A percentile compares a stretch with the other conserved stretches of the same genome.
Evolutionary conservation across 2,797 vertebrate genomes (phyloP).

Genomic region (Carduelis carduelis): DNA sequence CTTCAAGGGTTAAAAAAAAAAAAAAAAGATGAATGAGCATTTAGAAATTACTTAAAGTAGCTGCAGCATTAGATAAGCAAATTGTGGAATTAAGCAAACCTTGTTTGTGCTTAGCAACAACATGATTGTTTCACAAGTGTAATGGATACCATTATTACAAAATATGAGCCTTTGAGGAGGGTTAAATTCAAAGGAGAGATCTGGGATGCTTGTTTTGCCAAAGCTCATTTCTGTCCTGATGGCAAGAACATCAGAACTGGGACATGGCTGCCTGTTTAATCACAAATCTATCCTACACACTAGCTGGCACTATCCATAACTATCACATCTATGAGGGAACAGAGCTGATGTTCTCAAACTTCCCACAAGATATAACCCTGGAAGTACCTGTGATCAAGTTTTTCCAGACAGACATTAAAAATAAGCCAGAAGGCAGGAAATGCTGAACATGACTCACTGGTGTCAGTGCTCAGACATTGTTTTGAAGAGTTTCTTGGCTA

Average conservation of each 20-base stretch:
- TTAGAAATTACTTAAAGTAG: not conserved
- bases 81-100: not conserved
- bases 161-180: not conserved
- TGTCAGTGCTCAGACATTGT: rapidly evolving
- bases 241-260: not conserved
- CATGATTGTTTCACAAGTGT: not conserved
- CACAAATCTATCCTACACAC: not conserved
- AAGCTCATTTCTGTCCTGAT: not conserved
- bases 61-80: not conserved
- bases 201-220: not conserved
- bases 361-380: not conserved
- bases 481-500: not conserved
- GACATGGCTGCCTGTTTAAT: not conserved
- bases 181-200: not conserved
- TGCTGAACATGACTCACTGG: not conserved
- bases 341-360: not conserved
- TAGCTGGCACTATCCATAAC: not conserved
- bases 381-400: not conserved
- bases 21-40: not conserved
- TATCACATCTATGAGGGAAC: not conserved
- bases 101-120: rapidly evolving
- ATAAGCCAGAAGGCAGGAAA: not conserved
- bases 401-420: not conserved
- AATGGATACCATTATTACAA: not conserved
- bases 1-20: not conserved